Conservation (phyloP, 2,797 vertebrate genomes). For the Leptodactylus fallax region DNA sequence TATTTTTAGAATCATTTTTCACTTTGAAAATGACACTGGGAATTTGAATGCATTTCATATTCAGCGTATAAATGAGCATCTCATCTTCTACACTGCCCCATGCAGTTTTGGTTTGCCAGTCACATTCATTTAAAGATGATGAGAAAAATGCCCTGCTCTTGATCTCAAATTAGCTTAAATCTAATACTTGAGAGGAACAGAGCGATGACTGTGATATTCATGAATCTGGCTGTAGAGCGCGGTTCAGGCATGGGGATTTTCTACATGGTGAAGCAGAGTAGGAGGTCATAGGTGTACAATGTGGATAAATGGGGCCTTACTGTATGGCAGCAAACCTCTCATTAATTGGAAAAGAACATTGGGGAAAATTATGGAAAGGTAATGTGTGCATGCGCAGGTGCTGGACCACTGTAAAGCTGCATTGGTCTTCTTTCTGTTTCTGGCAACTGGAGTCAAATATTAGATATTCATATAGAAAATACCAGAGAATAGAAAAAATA, state of each 20-base stretch:
- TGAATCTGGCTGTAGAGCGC: constrained; percentile 18
- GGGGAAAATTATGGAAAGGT: not conserved
- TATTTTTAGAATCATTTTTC: not conserved
- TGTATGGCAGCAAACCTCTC: not conserved
- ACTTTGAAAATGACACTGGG: not conserved
- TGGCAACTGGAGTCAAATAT: too few species aligned
- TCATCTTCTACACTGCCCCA: not conserved
- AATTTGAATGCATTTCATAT: constrained; percentile 32
- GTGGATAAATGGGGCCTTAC: not conserved
- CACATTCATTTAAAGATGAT: constrained; percentile 45
- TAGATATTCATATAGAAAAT: too few species aligned
- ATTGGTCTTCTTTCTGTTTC: not conserved
- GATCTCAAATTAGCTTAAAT: constrained; percentile 49
- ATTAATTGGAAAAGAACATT: not conserved
- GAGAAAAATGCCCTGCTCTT: constrained; percentile 48
- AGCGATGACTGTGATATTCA: constrained; percentile 27
- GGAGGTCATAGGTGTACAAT: not conserved
- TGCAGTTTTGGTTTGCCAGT: constrained; percentile 19
- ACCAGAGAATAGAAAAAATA: too few species aligned
- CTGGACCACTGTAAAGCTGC: not conserved
- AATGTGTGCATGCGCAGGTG: not conserved
- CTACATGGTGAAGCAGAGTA: not conserved
- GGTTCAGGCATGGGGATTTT: constrained; percentile 1
- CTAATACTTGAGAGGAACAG: constrained; percentile 37
- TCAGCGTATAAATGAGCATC: not conserved